A percentile compares a stretch with the other conserved stretches of the same genome.
phyloP scores from a whole-genome alignment of 2,113 vertebrate species.

The Hemiscyllium ocellatum region DNA sequence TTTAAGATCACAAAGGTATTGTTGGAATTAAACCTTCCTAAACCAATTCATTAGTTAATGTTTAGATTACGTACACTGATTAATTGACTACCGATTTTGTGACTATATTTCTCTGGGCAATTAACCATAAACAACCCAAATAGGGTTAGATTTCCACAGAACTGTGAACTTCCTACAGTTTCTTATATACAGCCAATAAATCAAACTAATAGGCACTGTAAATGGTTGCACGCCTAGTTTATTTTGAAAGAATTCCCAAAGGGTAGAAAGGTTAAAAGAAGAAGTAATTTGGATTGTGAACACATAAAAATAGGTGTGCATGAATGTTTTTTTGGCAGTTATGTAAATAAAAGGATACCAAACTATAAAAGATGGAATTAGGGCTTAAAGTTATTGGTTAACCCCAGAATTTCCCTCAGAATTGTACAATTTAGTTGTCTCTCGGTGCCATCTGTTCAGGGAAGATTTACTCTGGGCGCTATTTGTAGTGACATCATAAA shows the following conservation, averaged over 20 bases:
- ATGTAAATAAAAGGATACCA: background rate
- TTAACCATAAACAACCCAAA: slow-evolving; percentile 25
- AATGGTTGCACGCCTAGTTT: slow-evolving; percentile 25
- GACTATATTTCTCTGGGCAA: slow-evolving; percentile 20
- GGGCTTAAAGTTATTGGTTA: background rate
- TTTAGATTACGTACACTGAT: background rate
- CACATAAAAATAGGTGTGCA: slow-evolving; percentile 18
- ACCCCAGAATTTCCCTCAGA: background rate
- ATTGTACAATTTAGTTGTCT: background rate
- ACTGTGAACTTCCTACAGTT: slow-evolving; percentile 15
- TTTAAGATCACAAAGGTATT: slow-evolving; percentile 8
- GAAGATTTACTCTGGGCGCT: background rate
- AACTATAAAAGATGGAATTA: background rate
- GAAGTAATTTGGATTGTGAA: background rate
- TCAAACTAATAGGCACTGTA: slow-evolving; percentile 25
- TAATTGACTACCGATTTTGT: slow-evolving; percentile 21
- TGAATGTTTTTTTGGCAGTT: background rate
- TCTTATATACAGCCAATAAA: background rate
- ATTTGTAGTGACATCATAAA: background rate
- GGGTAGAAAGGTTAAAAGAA: slow-evolving; percentile 25
- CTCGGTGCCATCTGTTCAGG: background rate
- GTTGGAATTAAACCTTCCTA: background rate
- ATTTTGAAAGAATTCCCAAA: background rate
- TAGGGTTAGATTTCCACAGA: slow-evolving; percentile 12
- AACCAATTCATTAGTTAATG: slow-evolving; percentile 16